Base-by-base conservation (phyloP, 2,888 invertebrate species). In the Leptopilina myrica region DNA sequence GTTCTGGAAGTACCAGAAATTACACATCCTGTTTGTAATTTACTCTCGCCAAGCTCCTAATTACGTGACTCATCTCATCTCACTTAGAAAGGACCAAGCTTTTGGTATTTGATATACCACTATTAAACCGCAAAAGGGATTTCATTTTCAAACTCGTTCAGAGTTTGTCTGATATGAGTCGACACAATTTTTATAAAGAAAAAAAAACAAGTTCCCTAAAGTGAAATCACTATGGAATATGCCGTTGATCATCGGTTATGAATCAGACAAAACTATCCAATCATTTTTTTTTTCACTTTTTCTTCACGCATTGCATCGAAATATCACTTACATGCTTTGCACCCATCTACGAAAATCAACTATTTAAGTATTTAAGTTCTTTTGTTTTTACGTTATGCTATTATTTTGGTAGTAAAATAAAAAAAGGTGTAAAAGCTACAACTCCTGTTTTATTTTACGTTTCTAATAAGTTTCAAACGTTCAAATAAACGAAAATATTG, bases 11-110 rank as follows among this genome's bases (percentile, higher is more conserved):
- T 79, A 81, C 77, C 81, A 76, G 78, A 80, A 80, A 83, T 33
- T 81, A 46, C 81, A 76, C 83, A 81, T 84, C 81, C 82, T 82
- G 81, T 78, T 84, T 79, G 83, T 83, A 81, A 83, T 84, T 81
- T 33, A 33, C 83, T 78, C 80, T 79, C 79, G 59, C 81, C 69
- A 76, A 64, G 79, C 67, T 66, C 79, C 79, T 81, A 83, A 83
- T 83, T 82, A 84, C 33, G 33, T 33, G 77, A 64, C 80, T 78
- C 80, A 80, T 82, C 82, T 84, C 82, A 81, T 77, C 46, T 33
- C 76, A 62, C 20, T 15, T 33, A 53, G 15, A 40, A 66, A 49
- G 75, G 49, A 40, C 26, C 73, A 73, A 53, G 11, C 26, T 8
- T 33, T 49, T 49, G 49, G 43, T 46, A 20, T 33, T 11, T 53